Percentiles rank a stretch among this genome's conserved stretches.
These are phyloP conservation scores for Meliscaeva auricollis DNA, from an alignment of 2,888 invertebrate genomes.

Conservation along the genomic window DNA sequence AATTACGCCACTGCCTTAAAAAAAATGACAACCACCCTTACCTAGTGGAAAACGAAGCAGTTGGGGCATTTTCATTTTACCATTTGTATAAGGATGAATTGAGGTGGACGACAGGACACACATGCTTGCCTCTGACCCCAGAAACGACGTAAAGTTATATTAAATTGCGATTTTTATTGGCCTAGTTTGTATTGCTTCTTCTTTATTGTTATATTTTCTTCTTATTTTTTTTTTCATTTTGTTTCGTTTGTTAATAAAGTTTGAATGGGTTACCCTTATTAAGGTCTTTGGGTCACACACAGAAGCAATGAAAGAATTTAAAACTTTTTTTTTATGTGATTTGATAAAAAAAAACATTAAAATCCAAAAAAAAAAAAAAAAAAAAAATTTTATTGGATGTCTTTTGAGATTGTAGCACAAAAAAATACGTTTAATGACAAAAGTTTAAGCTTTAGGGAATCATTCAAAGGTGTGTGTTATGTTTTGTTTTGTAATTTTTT, in stretches of 20 bases:
- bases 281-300: slow-evolving; percentile 12
- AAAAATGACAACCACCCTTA: not conserved
- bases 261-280: slow-evolving; percentile 58
- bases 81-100: slow-evolving; percentile 25
- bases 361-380: not conserved
- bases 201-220: slow-evolving; percentile 22
- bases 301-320: slow-evolving; percentile 20
- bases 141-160: slow-evolving; percentile 58
- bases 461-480: not conserved
- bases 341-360: slow-evolving; percentile 17
- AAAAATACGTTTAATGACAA: slow-evolving; percentile 3
- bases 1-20: slow-evolving; percentile 2
- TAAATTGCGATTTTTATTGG: slow-evolving; percentile 67
- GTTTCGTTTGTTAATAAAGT: slow-evolving; percentile 43
- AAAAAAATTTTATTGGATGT: not conserved
- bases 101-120: slow-evolving; percentile 19
- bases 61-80: slow-evolving; percentile 25
- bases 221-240: not conserved
- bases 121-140: slow-evolving; percentile 55
- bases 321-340: slow-evolving; percentile 25
- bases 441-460: not conserved
- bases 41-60: not conserved
- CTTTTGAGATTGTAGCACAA: slow-evolving; percentile 9
- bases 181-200: slow-evolving; percentile 47
- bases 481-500: not conserved